Percentiles rank a stretch among this genome's conserved stretches.
Evolutionary conservation across 2,113 vertebrate genomes (phyloP).

Genomic region (Tursiops truncatus): DNA sequence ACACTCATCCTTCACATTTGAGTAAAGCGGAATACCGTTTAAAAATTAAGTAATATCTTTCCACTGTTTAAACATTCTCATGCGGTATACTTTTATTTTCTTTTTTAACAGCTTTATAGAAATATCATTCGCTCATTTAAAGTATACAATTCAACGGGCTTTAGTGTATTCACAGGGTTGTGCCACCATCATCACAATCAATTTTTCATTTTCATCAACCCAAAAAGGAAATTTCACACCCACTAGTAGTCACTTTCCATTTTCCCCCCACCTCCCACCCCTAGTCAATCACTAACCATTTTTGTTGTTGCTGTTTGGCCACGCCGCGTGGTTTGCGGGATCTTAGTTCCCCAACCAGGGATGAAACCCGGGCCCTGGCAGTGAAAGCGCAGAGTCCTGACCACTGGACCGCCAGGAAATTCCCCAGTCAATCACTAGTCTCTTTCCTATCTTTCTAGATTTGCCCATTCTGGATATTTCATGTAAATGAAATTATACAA

Average conservation of each 20-base stretch:
- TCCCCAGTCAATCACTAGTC: not conserved
- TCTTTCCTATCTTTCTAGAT: not conserved
- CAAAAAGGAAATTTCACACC: not conserved
- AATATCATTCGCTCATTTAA: not conserved
- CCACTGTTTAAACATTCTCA: not conserved
- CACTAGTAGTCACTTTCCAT: not conserved
- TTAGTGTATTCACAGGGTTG: not conserved
- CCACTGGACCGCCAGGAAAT: not conserved
- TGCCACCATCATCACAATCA: not conserved
- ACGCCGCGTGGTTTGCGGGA: rapidly evolving
- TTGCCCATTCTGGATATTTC: not conserved
- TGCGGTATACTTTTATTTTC: not conserved
- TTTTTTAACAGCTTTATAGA: not conserved
- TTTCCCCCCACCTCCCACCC: not conserved
- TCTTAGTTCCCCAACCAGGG: not conserved
- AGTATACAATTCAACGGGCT: not conserved
- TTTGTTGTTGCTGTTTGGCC: not conserved
- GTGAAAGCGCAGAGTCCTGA: not conserved
- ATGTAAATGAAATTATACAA: not conserved
- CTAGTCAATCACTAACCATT: not conserved
- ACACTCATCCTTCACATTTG: not conserved
- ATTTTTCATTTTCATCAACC: not conserved
- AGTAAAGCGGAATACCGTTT: not conserved
- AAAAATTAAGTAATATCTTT: not conserved
- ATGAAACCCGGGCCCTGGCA: not conserved